Base-by-base conservation (phyloP, 64 coral and sea anemone species). In the Stichodactyla mertensii region DNA sequence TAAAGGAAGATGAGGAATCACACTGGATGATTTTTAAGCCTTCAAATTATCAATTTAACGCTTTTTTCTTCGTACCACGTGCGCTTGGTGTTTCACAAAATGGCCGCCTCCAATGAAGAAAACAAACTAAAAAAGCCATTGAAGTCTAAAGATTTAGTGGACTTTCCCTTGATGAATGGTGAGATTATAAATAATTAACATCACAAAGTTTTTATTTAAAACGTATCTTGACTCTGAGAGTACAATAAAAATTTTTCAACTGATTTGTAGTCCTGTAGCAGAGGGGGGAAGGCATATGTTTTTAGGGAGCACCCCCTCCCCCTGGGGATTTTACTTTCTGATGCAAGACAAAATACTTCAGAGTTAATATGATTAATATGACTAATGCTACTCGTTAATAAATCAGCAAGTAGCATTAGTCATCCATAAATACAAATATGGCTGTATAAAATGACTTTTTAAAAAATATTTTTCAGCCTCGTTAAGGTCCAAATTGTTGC, bases 401-500 rank as follows among this genome's bases (percentile, higher is more conserved):
- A 45, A 45, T 45, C 36, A 45, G 36, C 36, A 45, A 45, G 36
- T 45, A 45, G 36, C 36, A 45, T 45, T 4, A 45, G 36, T 45
- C 36, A 45, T 45, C 1, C 36, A 45, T 45, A 45, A 45, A 45
- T 3, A 45, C 3, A 45, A 45, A 45, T 45, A 45, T 45, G 36
- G 36, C 36, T 45, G 36, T 45, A 45, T 45, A 45, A 45, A 45
- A 45, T 45, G 28, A 31, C 28, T 31, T 45, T 45, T 45, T 45
- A 45, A 36, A n/a, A 45, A 45, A 45, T 45, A 4, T 61, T 5
- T 85, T 36, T 61, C 83, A 85, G 83, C 83, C 27, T 85, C 83
- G 26, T 23, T 85, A 18, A 88, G 91, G 31, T 87, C 85, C 13
- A 96, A 93, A 64, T 86, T 93, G 53, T 18, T 96, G 66, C 31